phyloP scores from a whole-genome alignment of 1,140 invertebrate genomes.

The Reticulitermes speratus region DNA sequence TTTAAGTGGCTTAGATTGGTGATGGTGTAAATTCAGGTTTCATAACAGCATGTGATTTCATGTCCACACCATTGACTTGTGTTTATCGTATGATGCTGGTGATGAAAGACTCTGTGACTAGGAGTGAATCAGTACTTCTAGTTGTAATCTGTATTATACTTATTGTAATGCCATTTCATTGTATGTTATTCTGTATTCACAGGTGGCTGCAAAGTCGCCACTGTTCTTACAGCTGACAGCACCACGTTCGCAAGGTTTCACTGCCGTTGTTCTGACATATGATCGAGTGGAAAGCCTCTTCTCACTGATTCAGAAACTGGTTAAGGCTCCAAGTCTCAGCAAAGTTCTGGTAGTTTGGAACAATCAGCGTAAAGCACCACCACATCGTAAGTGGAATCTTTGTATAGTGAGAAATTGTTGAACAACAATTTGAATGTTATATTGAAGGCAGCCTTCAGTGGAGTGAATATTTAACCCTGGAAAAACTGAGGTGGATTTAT shows the following conservation, averaged over 20 bases:
- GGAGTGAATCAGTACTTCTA: no score
- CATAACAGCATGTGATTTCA: no score
- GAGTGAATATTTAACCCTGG: no score
- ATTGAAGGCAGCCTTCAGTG: no score
- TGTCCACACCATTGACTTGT: no score
- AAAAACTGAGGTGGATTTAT: no score
- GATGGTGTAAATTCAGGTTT: no score
- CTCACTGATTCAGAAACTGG: slow-evolving; percentile 75
- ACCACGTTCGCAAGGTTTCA: slow-evolving; percentile 83
- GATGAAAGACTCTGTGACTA: no score
- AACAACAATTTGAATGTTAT: not conserved
- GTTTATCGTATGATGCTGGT: no score
- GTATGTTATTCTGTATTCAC: slow-evolving; percentile 27
- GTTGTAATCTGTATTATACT: no score
- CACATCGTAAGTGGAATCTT: slow-evolving; percentile 60
- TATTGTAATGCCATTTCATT: no score
- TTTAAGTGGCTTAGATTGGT: no score
- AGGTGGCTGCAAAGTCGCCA: slow-evolving; percentile 64
- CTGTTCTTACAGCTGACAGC: slow-evolving; percentile 82
- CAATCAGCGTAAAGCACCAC: slow-evolving; percentile 84
- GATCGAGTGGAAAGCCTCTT: slow-evolving; percentile 89
- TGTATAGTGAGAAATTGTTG: slow-evolving; percentile 19
- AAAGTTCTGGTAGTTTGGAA: slow-evolving; percentile 93
- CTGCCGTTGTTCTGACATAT: slow-evolving; percentile 88
- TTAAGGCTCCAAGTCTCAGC: slow-evolving; percentile 77